These are phyloP conservation scores for Sinonovacula constricta DNA, from an alignment of 1,140 invertebrate species.

Conservation along the genomic window DNA sequence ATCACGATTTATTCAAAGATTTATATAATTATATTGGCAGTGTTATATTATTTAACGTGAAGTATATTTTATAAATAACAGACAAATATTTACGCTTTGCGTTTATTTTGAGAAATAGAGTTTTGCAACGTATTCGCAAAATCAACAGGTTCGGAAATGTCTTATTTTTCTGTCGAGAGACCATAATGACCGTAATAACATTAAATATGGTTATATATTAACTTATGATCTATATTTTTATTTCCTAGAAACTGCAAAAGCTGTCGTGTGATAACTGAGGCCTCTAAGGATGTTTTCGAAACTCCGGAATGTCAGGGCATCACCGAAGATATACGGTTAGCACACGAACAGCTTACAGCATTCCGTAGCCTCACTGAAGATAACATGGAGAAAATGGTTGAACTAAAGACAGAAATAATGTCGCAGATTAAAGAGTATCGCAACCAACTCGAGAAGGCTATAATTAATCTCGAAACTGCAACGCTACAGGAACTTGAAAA, in stretches of 20 bases:
- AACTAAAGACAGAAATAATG: slow-evolving; percentile 9
- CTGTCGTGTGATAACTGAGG: slow-evolving; percentile 6
- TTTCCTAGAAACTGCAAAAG: slow-evolving; percentile 21
- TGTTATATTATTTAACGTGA: too few relatives aligned
- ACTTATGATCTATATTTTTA: neutral
- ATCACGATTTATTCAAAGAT: too few relatives aligned
- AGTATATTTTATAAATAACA: too few relatives aligned
- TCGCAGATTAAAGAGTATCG: slow-evolving; percentile 22
- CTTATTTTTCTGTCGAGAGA: too few relatives aligned
- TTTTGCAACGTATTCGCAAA: too few relatives aligned
- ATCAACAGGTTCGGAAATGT: too few relatives aligned
- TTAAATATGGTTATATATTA: neutral
- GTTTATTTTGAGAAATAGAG: too few relatives aligned
- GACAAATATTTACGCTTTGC: too few relatives aligned
- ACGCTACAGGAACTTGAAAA: slow-evolving; percentile 32
- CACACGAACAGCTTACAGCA: slow-evolving; percentile 8
- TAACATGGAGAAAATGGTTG: slow-evolving; percentile 8
- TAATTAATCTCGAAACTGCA: slow-evolving; percentile 31
- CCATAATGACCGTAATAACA: neutral
- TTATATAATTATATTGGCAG: too few relatives aligned
- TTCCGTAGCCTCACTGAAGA: slow-evolving; percentile 9
- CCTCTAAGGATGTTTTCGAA: slow-evolving; percentile 21
- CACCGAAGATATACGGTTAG: neutral
- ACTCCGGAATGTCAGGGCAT: slow-evolving; percentile 11
- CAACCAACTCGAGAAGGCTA: slow-evolving; percentile 15